A percentile compares a stretch with the other conserved stretches of the same genome.
Conservation (phyloP, 2,888 invertebrate genomes). For the Amphimallon solstitiale region DNA sequence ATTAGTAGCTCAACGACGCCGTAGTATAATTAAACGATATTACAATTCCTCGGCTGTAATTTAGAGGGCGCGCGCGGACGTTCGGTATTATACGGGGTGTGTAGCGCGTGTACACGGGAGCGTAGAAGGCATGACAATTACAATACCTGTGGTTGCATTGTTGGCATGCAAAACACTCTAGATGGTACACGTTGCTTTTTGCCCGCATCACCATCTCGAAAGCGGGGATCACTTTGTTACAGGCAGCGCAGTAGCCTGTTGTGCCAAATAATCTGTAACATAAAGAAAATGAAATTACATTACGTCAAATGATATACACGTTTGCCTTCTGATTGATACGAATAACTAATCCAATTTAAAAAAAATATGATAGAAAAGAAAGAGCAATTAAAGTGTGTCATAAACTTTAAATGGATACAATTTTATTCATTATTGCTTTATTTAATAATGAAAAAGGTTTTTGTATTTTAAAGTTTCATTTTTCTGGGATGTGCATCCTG, state of each 20-base stretch:
- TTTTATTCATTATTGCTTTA: no score
- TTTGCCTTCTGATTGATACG: no score
- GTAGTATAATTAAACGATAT: slow-evolving; percentile 47
- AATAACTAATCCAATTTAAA: background rate
- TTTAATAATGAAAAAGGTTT: no score
- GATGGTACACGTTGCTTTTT: slow-evolving; percentile 90
- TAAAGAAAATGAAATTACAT: slow-evolving; percentile 1
- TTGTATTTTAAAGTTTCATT: no score
- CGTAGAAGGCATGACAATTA: slow-evolving; percentile 43
- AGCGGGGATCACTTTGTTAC: slow-evolving; percentile 92
- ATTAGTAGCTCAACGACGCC: slow-evolving; percentile 30
- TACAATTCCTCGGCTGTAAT: slow-evolving; percentile 48
- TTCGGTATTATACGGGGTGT: background rate
- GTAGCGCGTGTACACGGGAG: background rate
- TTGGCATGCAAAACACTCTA: slow-evolving; percentile 95
- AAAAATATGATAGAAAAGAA: no score
- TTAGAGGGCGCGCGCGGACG: slow-evolving; percentile 39
- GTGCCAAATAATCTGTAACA: slow-evolving; percentile 83
- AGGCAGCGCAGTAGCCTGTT: slow-evolving; percentile 91
- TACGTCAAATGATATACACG: no score
- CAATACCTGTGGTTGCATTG: slow-evolving; percentile 91
- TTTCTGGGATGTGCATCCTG: no score
- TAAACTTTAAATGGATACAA: no score
- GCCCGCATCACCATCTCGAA: slow-evolving; percentile 97
- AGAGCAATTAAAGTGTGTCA: no score